phyloP scores from a whole-genome alignment of 2,797 vertebrate genomes.

The Vipera ursinii region DNA sequence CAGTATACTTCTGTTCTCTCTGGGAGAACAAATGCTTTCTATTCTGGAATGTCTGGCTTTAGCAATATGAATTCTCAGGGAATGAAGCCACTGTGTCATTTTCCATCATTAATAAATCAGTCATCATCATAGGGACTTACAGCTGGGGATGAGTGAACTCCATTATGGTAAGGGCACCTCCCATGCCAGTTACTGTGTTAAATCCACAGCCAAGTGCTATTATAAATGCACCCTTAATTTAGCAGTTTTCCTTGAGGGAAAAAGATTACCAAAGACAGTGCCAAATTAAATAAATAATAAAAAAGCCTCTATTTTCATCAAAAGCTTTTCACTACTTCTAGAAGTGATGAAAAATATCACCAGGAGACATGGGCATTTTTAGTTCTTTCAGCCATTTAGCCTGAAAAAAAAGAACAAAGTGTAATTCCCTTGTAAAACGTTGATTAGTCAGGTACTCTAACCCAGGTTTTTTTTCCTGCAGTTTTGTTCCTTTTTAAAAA shows the following conservation, averaged over 20 bases:
- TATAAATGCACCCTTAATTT: constrained; percentile 22
- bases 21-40: background rate
- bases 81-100: constrained; percentile 10
- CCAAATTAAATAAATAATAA: background rate
- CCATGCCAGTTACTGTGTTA: constrained; percentile 25
- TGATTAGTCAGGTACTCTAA: background rate
- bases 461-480: background rate
- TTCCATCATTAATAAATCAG: constrained; percentile 25
- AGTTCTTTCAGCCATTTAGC: background rate
- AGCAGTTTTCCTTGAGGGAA: constrained; percentile 16
- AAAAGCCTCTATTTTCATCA: background rate
- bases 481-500: background rate
- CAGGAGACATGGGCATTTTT: background rate
- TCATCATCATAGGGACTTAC: constrained; percentile 18
- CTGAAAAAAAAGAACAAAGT: background rate
- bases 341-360: constrained; percentile 1
- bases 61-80: constrained; percentile 9
- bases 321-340: background rate
- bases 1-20: background rate
- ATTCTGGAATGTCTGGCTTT: background rate
- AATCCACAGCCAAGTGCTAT: constrained; percentile 20
- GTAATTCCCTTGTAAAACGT: background rate
- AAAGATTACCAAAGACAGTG: constrained; percentile 1
- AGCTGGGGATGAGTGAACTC: constrained; percentile 16
- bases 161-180: constrained; percentile 25